phyloP scores from a whole-genome alignment of 2,797 vertebrate species.

The Spinus pinus region DNA sequence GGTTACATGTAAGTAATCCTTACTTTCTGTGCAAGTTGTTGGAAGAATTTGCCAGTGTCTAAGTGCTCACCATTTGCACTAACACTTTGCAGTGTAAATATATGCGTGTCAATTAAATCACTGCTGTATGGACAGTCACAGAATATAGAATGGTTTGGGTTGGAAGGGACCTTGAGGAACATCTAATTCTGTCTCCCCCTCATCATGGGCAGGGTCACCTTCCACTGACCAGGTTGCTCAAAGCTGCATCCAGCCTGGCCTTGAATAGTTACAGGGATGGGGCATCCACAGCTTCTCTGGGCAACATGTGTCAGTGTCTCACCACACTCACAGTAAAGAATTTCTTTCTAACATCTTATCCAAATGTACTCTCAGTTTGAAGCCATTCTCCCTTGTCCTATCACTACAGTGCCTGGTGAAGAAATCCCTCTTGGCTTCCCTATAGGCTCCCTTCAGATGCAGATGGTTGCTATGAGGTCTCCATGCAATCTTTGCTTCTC shows the following conservation, averaged over 20 bases:
- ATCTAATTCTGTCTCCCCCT: background rate
- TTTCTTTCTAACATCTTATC: background rate
- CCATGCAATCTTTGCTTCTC: background rate
- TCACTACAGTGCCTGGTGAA: background rate
- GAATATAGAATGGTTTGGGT: background rate
- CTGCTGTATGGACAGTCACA: background rate
- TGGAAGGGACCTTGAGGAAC: background rate
- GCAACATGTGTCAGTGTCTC: background rate
- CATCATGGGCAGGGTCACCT: background rate
- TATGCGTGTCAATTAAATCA: accelerated
- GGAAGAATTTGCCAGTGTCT: background rate
- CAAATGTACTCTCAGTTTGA: background rate
- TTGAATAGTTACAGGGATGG: background rate
- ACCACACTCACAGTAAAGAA: background rate
- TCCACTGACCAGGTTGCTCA: background rate
- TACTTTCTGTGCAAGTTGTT: background rate
- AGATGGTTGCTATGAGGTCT: background rate
- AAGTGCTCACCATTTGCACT: background rate
- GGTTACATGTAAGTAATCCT: background rate
- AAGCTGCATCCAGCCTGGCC: accelerated
- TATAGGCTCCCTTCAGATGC: background rate
- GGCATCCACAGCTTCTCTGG: background rate
- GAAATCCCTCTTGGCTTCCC: background rate
- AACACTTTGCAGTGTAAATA: background rate
- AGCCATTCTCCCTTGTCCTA: background rate